Conservation (phyloP, 2,797 vertebrate species). For the Benthosema pterotum region DNA sequence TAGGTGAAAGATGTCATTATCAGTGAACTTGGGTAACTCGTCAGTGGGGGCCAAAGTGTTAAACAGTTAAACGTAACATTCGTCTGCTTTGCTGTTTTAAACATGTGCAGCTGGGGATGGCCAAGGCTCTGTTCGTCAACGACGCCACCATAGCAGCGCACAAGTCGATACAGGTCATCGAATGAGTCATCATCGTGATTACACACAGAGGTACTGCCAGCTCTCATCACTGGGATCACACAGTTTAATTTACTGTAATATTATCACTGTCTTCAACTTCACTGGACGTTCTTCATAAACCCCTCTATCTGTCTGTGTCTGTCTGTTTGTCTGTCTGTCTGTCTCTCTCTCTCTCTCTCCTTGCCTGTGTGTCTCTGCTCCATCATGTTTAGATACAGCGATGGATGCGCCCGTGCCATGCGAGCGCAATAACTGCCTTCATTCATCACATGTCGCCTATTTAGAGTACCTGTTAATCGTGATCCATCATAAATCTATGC, state of each 20-base stretch:
- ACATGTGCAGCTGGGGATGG: constrained; percentile 62
- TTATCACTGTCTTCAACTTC: too few relatives aligned
- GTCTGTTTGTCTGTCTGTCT: background rate
- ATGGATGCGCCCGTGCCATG: constrained; percentile 47
- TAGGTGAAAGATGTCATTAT: too few relatives aligned
- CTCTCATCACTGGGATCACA: too few relatives aligned
- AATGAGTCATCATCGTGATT: constrained; percentile 29
- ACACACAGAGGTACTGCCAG: constrained; percentile 28
- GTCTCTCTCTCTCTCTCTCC: too few relatives aligned
- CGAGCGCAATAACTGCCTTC: constrained; percentile 4
- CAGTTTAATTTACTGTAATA: too few relatives aligned
- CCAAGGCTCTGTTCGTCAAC: constrained; percentile 71
- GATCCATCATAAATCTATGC: background rate
- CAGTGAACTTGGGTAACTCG: too few relatives aligned
- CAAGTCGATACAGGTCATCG: constrained; percentile 35
- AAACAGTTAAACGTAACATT: too few relatives aligned
- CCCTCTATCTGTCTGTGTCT: too few relatives aligned
- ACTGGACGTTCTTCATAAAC: too few relatives aligned
- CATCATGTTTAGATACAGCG: constrained; percentile 51
- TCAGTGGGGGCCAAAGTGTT: too few relatives aligned
- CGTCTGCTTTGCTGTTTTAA: too few relatives aligned
- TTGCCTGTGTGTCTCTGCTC: constrained; percentile 39
- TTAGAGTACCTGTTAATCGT: constrained; percentile 30
- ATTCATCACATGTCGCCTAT: constrained; percentile 3
- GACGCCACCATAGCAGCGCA: constrained; percentile 40